These are phyloP conservation scores for Sciurus niger DNA, from an alignment of 2,113 vertebrate genomes.

Conservation along the genomic window DNA sequence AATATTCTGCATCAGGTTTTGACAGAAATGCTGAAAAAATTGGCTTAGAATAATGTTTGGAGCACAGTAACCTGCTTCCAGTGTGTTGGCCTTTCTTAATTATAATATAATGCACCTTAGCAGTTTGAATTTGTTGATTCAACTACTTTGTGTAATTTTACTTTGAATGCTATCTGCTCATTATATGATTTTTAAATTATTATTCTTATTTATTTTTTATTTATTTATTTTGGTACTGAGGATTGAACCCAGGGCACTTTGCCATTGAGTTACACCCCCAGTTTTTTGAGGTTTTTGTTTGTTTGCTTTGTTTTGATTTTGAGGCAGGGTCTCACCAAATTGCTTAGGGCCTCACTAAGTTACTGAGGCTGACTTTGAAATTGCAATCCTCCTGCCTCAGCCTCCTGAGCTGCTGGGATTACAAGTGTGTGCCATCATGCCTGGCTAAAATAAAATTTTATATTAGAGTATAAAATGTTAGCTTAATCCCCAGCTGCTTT, in stretches of 20 bases:
- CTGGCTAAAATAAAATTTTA: slow-evolving; percentile 24
- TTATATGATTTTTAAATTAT: neutral
- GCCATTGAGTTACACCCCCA: neutral
- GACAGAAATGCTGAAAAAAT: slow-evolving; percentile 11
- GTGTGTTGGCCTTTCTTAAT: slow-evolving; percentile 20
- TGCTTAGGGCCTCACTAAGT: neutral
- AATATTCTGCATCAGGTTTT: slow-evolving; percentile 58
- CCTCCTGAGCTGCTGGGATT: neutral
- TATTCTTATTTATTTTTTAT: neutral
- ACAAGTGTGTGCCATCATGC: neutral
- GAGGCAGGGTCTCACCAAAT: neutral
- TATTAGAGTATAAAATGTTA: neutral
- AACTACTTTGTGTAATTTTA: slow-evolving; percentile 66
- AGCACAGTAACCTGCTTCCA: slow-evolving; percentile 24
- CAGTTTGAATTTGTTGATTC: slow-evolving; percentile 34
- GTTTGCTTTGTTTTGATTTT: neutral
- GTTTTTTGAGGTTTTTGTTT: no score
- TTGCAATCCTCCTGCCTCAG: neutral
- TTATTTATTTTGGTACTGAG: neutral
- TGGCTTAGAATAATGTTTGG: neutral
- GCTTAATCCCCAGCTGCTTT: slow-evolving; percentile 30
- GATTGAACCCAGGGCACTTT: neutral
- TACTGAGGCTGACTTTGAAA: neutral
- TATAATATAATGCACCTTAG: neutral
- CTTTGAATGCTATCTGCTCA: slow-evolving; percentile 47